Evolutionary conservation across 2,888 invertebrate genomes (phyloP).

Genomic region (Elmis aenea): DNA sequence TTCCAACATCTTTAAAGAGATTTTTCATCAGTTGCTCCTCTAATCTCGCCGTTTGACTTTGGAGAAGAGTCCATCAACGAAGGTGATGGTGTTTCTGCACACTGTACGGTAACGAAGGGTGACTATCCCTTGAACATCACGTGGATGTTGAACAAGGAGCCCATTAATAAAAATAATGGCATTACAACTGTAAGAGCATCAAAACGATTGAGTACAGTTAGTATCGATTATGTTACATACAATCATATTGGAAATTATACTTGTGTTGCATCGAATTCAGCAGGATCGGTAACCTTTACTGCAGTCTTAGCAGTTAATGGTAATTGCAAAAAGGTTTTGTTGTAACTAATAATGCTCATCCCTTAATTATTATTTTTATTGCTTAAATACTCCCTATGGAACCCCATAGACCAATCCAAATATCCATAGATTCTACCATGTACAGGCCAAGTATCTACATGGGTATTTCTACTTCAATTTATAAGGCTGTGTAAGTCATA

Average conservation of each 20-base stretch:
- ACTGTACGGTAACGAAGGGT: constrained; percentile 73
- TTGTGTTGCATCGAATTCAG: constrained; percentile 49
- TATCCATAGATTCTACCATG: too few species aligned
- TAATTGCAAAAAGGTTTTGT: constrained; percentile 35
- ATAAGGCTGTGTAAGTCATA: too few species aligned
- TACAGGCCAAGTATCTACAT: too few species aligned
- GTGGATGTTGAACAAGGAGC: constrained; percentile 59
- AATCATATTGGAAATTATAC: constrained; percentile 51
- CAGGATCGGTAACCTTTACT: constrained; percentile 48
- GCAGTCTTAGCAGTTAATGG: constrained; percentile 50
- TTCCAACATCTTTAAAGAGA: constrained; percentile 1
- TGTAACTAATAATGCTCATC: constrained; percentile 6
- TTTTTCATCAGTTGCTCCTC: constrained; percentile 55
- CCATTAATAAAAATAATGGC: constrained; percentile 46
- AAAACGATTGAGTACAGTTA: constrained; percentile 48
- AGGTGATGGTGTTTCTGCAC: constrained; percentile 69
- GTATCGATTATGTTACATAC: constrained; percentile 49
- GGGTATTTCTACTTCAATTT: too few species aligned
- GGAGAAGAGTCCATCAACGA: constrained; percentile 73
- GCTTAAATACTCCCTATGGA: too few species aligned
- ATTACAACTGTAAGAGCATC: constrained; percentile 42
- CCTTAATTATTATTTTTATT: too few species aligned
- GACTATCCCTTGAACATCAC: constrained; percentile 72
- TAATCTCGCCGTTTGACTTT: constrained; percentile 67
- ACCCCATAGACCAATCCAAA: too few species aligned